Evolutionary conservation across 1,140 invertebrate genomes (phyloP), one percentile per base, ranked within the genome.

Genomic region (Brachionus paranguensis): DNA sequence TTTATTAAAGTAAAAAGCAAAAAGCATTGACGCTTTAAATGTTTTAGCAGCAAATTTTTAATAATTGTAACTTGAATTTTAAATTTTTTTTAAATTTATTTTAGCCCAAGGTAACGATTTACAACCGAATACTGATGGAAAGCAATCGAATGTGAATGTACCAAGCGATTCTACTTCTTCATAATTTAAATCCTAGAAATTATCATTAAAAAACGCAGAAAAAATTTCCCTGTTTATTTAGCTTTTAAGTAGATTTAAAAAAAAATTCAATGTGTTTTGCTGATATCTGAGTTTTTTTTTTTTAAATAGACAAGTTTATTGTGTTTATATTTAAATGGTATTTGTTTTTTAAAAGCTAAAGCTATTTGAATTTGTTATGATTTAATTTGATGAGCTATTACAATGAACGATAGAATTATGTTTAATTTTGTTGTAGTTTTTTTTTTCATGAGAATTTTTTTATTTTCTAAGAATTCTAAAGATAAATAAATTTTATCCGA

Each of bases 131-230:
- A 6, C 11, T 68, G 65, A 68, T 41, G 24, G 41, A 68, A 68
- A 68, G 27, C 65, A 68, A 68, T 68, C 20, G 33, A 29, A 33
- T 68, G 11, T 20, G 33, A 37, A 12, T 68, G 14, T 33, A 11
- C 33, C 65, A 41, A 68, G 65, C 65, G 65, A 68, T 68, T 68
- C 65, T 68, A 33, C 65, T 68, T 68, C 65, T 68, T 68, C 65
- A 68, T 41, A 29, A 68, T 27, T 60, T 60, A 60, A 53, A 20
- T 24, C 10, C 10, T 11, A 60, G 0, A 60, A 3, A 20, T 20
- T 60, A 10, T 24, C 4, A 10, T 60, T 20, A 60, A 60, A 60
- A 60, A 10, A 60, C 8, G 10, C 8, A 20, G 53, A 17, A 60
- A 27, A 20, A 20, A 20, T 24, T 27, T 60, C 7, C 20, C 53